Conservation (phyloP, 2,113 vertebrate species). For the Ophiodon elongatus region DNA sequence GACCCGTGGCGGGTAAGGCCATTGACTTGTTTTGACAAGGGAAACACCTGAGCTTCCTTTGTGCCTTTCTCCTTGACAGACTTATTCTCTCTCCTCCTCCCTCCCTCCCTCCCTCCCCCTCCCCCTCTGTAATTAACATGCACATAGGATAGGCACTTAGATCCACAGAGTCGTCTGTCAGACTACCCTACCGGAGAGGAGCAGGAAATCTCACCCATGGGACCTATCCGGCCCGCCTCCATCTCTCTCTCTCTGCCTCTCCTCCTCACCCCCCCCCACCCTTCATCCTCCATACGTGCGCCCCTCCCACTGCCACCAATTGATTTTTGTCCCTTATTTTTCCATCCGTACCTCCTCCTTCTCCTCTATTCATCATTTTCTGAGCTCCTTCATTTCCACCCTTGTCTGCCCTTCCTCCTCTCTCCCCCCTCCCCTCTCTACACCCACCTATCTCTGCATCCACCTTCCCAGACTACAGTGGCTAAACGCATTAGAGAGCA, state of each 20-base stretch:
- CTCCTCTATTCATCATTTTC: constrained; percentile 33
- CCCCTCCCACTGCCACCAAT: constrained; percentile 48
- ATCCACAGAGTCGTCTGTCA: constrained; percentile 67
- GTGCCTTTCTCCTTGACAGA: constrained; percentile 35
- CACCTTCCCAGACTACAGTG: not conserved
- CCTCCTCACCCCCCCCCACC: constrained; percentile 35
- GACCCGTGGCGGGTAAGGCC: constrained; percentile 6
- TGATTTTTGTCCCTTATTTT: constrained; percentile 62
- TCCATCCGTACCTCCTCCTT: constrained; percentile 15
- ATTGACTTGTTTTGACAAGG: constrained; percentile 63
- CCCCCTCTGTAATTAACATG: constrained; percentile 69
- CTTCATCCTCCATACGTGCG: constrained; percentile 42
- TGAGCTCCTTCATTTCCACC: constrained; percentile 9
- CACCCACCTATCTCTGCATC: constrained; percentile 11
- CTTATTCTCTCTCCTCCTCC: constrained; percentile 9
- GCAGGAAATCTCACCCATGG: constrained; percentile 66
- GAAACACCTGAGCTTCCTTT: constrained; percentile 74
- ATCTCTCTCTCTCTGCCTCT: constrained; percentile 3
- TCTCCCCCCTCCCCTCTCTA: not conserved
- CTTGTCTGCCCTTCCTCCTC: constrained; percentile 7
- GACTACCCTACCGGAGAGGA: constrained; percentile 59
- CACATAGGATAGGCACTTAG: constrained; percentile 68
- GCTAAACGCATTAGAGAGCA: constrained; percentile 44
- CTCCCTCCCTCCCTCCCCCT: not conserved
- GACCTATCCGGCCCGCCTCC: constrained; percentile 55